A percentile compares a stretch with the other conserved stretches of the same genome.
phyloP scores from a whole-genome alignment of 2,113 vertebrate genomes.

The Tympanuchus pallidicinctus region DNA sequence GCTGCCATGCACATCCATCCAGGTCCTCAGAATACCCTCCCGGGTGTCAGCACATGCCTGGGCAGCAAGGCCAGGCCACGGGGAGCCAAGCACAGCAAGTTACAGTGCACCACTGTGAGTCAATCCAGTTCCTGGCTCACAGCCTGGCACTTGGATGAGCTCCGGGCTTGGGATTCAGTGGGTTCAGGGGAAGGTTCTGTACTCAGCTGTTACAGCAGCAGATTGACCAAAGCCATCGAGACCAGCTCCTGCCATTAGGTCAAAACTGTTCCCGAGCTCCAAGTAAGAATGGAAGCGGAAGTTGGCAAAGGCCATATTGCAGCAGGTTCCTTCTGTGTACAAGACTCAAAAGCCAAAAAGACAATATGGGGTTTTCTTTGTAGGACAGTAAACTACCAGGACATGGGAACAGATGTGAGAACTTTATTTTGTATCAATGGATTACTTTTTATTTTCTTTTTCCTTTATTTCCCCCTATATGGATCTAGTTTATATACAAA shows the following conservation, averaged over 20 bases:
- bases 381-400: not conserved
- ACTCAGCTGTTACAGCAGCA: not conserved
- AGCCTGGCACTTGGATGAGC: not conserved
- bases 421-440: not conserved
- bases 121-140: not conserved
- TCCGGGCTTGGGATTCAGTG: not conserved
- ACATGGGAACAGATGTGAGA: not conserved
- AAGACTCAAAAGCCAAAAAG: not conserved
- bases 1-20: accelerated
- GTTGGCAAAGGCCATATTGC: not conserved
- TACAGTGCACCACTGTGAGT: not conserved
- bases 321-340: not conserved
- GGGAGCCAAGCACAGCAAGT: not conserved
- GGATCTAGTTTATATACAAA: not conserved
- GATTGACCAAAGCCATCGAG: not conserved
- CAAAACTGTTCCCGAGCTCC: not conserved
- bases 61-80: not conserved
- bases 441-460: not conserved
- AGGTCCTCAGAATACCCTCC: not conserved
- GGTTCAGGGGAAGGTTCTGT: not conserved
- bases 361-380: not conserved
- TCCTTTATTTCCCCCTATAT: not conserved
- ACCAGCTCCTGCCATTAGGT: not conserved
- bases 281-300: not conserved
- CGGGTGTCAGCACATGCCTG: not conserved